These are phyloP conservation scores for Ciconia nigra DNA, from an alignment of 2,797 vertebrate genomes.

Conservation along the genomic window DNA sequence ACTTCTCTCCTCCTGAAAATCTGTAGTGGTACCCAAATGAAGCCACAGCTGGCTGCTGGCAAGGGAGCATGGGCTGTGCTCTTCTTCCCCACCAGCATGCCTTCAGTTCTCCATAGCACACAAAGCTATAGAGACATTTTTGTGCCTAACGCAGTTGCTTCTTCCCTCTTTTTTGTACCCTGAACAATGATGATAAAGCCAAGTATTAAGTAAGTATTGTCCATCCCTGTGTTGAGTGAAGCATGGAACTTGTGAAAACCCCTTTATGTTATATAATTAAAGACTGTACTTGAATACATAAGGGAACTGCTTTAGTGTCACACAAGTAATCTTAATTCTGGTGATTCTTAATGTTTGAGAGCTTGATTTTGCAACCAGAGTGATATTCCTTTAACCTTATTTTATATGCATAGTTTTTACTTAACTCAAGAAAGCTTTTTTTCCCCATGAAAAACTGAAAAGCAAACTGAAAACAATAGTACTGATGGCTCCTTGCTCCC, in stretches of 20 bases:
- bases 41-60: not conserved
- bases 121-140: not conserved
- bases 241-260: not conserved
- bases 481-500: not conserved
- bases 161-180: not conserved
- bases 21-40: not conserved
- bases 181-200: not conserved
- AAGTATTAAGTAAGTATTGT: not conserved
- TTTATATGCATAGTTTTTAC: not conserved
- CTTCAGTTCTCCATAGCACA: not conserved
- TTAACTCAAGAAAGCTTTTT: not conserved
- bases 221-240: not conserved
- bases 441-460: accelerated
- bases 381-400: not conserved
- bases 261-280: not conserved
- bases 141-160: not conserved
- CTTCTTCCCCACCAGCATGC: not conserved
- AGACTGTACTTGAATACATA: not conserved
- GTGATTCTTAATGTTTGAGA: not conserved
- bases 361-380: not conserved
- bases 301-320: not conserved
- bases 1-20: not conserved
- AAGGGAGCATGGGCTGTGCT: not conserved
- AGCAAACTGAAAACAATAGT: not conserved
- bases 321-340: not conserved